These are phyloP conservation scores for Cairina moschata DNA, from an alignment of 2,113 vertebrate genomes.

Conservation along the genomic window DNA sequence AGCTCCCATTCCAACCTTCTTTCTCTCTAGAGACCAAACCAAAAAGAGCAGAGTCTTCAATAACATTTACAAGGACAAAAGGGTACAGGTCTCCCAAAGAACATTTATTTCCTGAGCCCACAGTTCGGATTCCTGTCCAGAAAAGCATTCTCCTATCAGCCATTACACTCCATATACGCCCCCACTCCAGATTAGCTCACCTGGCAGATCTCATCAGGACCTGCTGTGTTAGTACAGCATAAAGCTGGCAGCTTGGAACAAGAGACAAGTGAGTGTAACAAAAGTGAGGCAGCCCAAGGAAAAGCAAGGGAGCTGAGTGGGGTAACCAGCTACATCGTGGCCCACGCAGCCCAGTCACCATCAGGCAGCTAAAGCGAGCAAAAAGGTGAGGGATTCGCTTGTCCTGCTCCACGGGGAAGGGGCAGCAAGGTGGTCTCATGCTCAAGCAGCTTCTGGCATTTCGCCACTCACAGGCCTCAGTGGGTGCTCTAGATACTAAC, in stretches of 20 bases:
- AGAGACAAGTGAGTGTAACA: background rate
- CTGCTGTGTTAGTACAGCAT: background rate
- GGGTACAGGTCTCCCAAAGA: background rate
- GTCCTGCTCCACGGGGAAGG: background rate
- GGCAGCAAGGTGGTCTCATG: background rate
- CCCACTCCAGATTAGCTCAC: background rate
- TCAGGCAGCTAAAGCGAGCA: background rate
- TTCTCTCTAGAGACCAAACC: background rate
- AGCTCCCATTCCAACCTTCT: background rate
- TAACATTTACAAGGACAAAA: background rate
- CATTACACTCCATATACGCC: accelerated
- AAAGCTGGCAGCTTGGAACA: background rate
- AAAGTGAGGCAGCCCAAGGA: background rate
- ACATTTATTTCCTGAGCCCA: background rate
- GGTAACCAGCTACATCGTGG: background rate
- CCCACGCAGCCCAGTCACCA: background rate
- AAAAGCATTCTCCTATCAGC: background rate
- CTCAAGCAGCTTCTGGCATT: background rate
- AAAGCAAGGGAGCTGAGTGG: background rate
- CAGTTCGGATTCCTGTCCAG: background rate
- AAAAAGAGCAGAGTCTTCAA: background rate
- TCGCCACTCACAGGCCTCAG: background rate
- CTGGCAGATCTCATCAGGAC: background rate
- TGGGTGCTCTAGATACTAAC: constrained; percentile 3
- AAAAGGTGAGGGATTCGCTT: background rate